phyloP scores from a whole-genome alignment of 2,888 invertebrate genomes.

The Pachymerium ferrugineum region DNA sequence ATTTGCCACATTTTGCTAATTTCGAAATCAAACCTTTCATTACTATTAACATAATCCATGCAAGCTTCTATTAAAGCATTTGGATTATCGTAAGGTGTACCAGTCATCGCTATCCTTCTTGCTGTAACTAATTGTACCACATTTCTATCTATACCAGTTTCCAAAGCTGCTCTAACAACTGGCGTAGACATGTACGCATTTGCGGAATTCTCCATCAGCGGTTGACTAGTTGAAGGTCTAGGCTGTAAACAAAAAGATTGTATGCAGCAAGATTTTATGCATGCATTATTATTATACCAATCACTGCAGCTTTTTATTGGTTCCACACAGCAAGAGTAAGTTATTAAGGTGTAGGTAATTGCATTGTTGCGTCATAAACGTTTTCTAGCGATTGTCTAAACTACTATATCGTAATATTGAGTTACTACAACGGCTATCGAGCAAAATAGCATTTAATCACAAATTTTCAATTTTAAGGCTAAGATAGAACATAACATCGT shows the following conservation, averaged over 20 bases:
- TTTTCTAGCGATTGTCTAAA: too few relatives aligned
- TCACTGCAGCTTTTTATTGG: constrained; percentile 41
- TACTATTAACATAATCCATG: background rate
- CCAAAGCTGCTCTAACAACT: constrained; percentile 41
- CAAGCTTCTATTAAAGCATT: constrained; percentile 42
- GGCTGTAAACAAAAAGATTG: background rate
- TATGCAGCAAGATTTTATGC: constrained; percentile 55
- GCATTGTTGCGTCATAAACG: too few relatives aligned
- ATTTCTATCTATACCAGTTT: constrained; percentile 42
- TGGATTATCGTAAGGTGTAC: constrained; percentile 41
- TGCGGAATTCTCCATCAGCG: background rate
- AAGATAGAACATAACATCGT: constrained; percentile 57
- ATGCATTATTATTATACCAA: constrained; percentile 55
- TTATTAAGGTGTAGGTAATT: too few relatives aligned
- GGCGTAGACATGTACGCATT: background rate
- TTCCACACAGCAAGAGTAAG: background rate
- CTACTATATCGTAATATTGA: too few relatives aligned
- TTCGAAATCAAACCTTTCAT: too few relatives aligned
- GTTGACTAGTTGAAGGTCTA: background rate
- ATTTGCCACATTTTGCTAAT: too few relatives aligned
- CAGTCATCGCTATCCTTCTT: constrained; percentile 42
- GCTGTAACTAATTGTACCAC: constrained; percentile 42
- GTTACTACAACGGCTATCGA: too few relatives aligned
- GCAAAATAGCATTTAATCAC: background rate
- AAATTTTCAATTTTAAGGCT: constrained; percentile 44